Conservation (phyloP, 2,113 vertebrate genomes). For the Ptilorrhoa leucosticta region DNA sequence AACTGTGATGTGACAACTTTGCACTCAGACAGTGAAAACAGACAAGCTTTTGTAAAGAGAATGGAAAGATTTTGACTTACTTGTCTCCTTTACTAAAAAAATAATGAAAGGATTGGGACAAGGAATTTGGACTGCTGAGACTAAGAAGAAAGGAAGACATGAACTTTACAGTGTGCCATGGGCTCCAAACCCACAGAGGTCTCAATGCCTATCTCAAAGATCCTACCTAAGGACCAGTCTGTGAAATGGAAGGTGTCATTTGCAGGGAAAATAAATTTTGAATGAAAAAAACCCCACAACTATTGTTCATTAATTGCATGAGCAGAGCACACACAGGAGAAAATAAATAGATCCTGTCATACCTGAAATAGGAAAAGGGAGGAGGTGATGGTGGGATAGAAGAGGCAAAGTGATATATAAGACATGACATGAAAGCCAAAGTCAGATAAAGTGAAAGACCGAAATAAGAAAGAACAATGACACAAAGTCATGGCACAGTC, state of each 20-base stretch:
- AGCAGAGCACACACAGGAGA: neutral
- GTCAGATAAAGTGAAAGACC: neutral
- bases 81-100: neutral
- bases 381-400: neutral
- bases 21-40: neutral
- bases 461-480: neutral
- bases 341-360: constrained; percentile 13
- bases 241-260: neutral
- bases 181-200: neutral
- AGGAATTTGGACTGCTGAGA: neutral
- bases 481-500: neutral
- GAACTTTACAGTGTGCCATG: neutral
- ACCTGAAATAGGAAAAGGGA: neutral
- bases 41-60: neutral
- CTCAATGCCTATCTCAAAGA: neutral
- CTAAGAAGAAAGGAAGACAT: neutral
- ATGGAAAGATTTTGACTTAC: neutral
- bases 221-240: neutral
- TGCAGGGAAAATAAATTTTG: neutral
- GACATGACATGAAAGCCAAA: neutral
- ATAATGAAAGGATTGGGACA: neutral
- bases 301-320: neutral
- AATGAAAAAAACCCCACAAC: accelerated
- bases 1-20: neutral
- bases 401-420: neutral